These are phyloP conservation scores for Allophyes oxyacanthae DNA, from an alignment of 2,888 invertebrate genomes.

Conservation along the genomic window DNA sequence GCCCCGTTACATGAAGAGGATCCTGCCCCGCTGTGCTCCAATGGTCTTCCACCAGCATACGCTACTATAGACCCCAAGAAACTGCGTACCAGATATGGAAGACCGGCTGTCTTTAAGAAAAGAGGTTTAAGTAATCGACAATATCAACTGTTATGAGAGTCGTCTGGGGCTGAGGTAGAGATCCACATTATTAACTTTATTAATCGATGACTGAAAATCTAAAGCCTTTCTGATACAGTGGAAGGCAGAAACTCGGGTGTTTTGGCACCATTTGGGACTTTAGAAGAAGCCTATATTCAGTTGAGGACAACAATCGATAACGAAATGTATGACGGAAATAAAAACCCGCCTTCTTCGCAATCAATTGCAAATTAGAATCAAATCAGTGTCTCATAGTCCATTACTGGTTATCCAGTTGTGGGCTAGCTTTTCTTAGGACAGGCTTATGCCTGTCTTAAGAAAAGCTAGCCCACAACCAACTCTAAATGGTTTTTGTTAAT, in stretches of 20 bases:
- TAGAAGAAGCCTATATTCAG: too few species aligned
- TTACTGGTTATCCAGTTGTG: not conserved
- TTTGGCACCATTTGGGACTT: too few species aligned
- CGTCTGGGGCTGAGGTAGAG: too few species aligned
- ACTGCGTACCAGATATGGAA: slow-evolving; percentile 59
- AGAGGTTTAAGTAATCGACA: slow-evolving; percentile 25
- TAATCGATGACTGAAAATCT: too few species aligned
- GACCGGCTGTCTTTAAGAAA: slow-evolving; percentile 62
- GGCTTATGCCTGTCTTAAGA: not conserved
- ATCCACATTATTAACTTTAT: too few species aligned
- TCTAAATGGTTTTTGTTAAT: too few species aligned
- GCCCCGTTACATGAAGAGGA: slow-evolving; percentile 33
- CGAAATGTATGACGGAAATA: too few species aligned
- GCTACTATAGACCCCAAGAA: slow-evolving; percentile 71
- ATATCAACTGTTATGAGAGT: slow-evolving; percentile 45
- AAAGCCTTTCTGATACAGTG: too few species aligned
- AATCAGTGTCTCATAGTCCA: not conserved
- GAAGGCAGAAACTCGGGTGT: too few species aligned
- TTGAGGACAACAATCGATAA: too few species aligned
- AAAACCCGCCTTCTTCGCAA: slow-evolving; percentile 8
- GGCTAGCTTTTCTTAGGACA: too few species aligned
- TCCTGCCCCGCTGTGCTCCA: slow-evolving; percentile 31
- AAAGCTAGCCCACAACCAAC: too few species aligned
- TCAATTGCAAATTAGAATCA: not conserved
- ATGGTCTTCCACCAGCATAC: slow-evolving; percentile 59